Conservation (phyloP, 2,888 invertebrate species). For the Ormyrus thymus region DNA sequence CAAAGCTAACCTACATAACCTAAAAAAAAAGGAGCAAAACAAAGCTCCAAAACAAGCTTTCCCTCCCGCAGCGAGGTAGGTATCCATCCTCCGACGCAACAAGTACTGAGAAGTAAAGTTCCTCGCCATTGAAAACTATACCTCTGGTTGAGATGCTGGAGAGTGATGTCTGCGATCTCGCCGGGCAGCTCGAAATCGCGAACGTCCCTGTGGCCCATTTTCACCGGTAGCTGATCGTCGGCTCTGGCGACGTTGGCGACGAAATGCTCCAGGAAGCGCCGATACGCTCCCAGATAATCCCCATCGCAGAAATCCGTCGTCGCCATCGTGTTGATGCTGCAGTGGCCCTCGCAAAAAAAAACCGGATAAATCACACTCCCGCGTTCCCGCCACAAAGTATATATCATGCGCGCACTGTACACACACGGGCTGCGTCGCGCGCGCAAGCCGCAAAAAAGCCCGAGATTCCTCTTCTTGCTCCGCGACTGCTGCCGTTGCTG, state of each 20-base stretch:
- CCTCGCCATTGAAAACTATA: slow-evolving; percentile 63
- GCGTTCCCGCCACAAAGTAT: slow-evolving; percentile 18
- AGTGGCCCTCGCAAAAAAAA: not conserved
- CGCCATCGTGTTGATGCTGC: slow-evolving; percentile 25
- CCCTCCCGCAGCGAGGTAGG: too few relatives aligned
- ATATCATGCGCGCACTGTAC: not conserved
- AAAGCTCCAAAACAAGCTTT: slow-evolving; percentile 11
- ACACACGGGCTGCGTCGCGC: not conserved
- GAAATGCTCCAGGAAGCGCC: slow-evolving; percentile 84
- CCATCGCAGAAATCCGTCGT: slow-evolving; percentile 73
- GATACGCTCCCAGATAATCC: slow-evolving; percentile 83
- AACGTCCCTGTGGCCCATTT: slow-evolving; percentile 82
- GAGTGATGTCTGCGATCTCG: slow-evolving; percentile 85
- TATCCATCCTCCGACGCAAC: too few relatives aligned
- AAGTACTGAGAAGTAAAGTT: too few relatives aligned
- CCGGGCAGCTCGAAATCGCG: slow-evolving; percentile 83
- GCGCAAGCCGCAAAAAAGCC: slow-evolving; percentile 14
- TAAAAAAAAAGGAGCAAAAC: slow-evolving; percentile 42
- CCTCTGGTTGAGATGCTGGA: slow-evolving; percentile 86
- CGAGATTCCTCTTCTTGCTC: not conserved
- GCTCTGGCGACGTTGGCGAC: slow-evolving; percentile 82
- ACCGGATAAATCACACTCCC: not conserved
- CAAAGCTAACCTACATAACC: slow-evolving; percentile 51
- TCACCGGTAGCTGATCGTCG: slow-evolving; percentile 85
- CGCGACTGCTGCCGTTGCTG: too few relatives aligned